Conservation (phyloP, 2,113 vertebrate genomes). For the Nerophis lumbriciformis region DNA sequence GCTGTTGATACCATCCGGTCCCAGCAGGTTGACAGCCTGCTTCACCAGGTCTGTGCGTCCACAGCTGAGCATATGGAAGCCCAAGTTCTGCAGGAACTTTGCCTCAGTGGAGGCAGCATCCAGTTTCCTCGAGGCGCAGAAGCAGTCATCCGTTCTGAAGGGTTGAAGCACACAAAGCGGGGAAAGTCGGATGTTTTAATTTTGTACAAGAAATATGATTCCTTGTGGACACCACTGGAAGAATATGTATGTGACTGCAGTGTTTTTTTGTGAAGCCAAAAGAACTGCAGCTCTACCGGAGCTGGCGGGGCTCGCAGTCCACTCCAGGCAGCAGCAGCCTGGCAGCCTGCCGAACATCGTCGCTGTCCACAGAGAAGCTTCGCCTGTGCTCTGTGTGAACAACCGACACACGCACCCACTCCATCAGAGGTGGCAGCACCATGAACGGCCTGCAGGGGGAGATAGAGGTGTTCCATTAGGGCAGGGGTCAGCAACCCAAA, state of each 20-base stretch:
- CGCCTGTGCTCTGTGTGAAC: conserved; percentile 92
- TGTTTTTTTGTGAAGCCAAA: conserved; percentile 17
- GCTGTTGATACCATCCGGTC: conserved; percentile 94
- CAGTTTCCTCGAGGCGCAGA: conserved; percentile 92
- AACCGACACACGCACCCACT: conserved; percentile 93
- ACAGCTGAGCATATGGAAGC: conserved; percentile 98
- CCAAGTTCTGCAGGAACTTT: conserved; percentile 96
- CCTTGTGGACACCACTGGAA: neutral
- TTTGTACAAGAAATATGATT: neutral
- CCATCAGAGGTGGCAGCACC: conserved; percentile 94
- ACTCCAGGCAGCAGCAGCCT: conserved; percentile 90
- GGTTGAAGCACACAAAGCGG: conserved; percentile 29
- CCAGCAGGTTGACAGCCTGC: conserved; percentile 91
- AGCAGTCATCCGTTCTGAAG: conserved; percentile 92
- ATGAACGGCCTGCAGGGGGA: conserved; percentile 86
- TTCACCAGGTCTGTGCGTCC: conserved; percentile 95
- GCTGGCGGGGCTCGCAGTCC: conserved; percentile 95
- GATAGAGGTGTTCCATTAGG: conserved; percentile 33
- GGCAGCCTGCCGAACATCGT: conserved; percentile 95
- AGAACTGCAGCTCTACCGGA: conserved; percentile 78
- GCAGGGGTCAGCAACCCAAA: neutral
- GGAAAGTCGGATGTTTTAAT: neutral
- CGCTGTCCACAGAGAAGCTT: conserved; percentile 96
- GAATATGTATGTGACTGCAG: neutral
- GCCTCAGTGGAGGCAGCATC: conserved; percentile 93